phyloP scores from a whole-genome alignment of 2,797 vertebrate species.

The Pogonophryne albipinna region DNA sequence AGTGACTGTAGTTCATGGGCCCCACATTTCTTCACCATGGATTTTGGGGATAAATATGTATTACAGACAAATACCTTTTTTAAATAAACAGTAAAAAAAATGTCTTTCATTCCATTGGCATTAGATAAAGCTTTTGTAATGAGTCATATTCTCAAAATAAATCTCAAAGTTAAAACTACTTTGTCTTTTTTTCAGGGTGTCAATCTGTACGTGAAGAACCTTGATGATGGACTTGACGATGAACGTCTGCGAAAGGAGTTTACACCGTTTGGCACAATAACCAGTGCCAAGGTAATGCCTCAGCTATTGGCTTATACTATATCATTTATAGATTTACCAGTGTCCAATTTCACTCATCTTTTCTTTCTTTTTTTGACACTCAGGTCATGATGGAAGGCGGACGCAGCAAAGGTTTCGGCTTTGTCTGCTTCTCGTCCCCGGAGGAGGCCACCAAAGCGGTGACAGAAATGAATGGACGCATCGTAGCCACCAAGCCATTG shows the following conservation, averaged over 20 bases:
- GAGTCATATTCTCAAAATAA: background rate
- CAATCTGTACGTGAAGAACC: conserved; percentile 98
- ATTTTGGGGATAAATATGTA: conserved; percentile 74
- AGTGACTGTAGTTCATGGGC: conserved; percentile 78
- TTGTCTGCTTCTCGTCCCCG: conserved; percentile 97
- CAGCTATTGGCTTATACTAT: background rate
- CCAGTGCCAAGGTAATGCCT: conserved; percentile 84
- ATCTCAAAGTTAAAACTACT: background rate
- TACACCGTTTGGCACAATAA: conserved; percentile 86
- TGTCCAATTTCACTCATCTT: background rate
- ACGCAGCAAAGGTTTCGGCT: conserved; percentile 98
- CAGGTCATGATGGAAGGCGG: conserved; percentile 99
- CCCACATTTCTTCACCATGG: conserved; percentile 49
- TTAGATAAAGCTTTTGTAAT: background rate
- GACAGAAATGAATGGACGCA: conserved; percentile 98
- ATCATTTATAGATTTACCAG: background rate
- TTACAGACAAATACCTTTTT: conserved; percentile 65
- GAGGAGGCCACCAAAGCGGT: conserved; percentile 99
- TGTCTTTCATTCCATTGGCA: background rate
- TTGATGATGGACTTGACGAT: conserved; percentile 97
- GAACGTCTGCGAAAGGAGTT: conserved; percentile 87
- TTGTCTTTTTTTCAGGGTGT: conserved; percentile 87
- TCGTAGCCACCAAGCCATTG: conserved; percentile 96
- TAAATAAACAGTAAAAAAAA: background rate
- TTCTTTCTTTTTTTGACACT: background rate